Evolutionary conservation across 2,113 vertebrate species (phyloP), one percentile per base, ranked within the genome.

Genomic region (Chitala chitala): DNA sequence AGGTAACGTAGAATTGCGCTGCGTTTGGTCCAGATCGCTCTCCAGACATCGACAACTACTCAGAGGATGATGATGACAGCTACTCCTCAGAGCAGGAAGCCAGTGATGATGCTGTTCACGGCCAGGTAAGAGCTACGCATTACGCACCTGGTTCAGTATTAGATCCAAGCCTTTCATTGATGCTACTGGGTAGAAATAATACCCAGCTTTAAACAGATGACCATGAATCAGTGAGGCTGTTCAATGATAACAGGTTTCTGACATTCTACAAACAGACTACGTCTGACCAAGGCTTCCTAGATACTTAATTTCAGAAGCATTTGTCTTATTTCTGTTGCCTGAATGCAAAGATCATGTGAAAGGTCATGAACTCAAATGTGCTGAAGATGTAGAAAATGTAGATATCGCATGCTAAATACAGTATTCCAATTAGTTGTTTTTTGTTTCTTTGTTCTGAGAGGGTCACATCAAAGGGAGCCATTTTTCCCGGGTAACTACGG

Each of bases 41-140:
- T 73, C 85, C 85, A 50, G 84, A 86, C 58, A 80, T 85, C 61
- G 84, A 86, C 77, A 85, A 85, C 71, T 86, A 83, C 73, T 86
- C 85, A 0, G 85, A 86, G 59, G 85, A 86, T 29, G 85, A 86
- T n/a, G 85, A 86, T 3, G 84, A 86, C 76, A 86, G 85, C 69
- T 86, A 83, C 65, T 86, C 84, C 0, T 86, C 85, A 17, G 84
- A 84, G 55, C 85, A 86, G 72, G 85, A 86, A 55, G 85, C 79
- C 61, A 86, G 85, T 54, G 85, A 86, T 36, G 85, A 86, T 69
- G 84, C 80, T 2, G 84, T 78, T 33, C 83, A 84, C 5, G 74
- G 69, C 50, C 83, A 85, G 82, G 85, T 86, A 29, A 69, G 72
- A 63, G 8, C 64, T 42, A 3, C 33, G 6, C n/a, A n/a, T n/a